These are phyloP conservation scores for Peromyscus aztecus DNA, from an alignment of 2,797 vertebrate species.

Conservation along the genomic window DNA sequence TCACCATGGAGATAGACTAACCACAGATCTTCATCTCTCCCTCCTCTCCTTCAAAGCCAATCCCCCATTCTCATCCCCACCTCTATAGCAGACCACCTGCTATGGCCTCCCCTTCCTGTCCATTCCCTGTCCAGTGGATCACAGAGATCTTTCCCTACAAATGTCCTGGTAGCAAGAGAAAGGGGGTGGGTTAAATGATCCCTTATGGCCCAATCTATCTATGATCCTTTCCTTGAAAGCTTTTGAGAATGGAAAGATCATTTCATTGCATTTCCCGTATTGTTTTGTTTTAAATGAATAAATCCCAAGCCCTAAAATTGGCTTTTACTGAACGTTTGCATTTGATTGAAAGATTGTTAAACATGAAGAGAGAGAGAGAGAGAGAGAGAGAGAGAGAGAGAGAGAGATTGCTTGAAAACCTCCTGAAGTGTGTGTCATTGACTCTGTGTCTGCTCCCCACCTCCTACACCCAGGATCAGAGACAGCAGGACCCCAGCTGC, in stretches of 20 bases:
- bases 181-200: conserved; percentile 78
- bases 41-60: neutral
- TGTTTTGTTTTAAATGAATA: conserved; percentile 76
- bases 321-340: conserved; percentile 88
- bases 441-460: too few species aligned
- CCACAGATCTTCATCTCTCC: neutral
- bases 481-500: too few species aligned
- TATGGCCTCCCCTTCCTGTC: neutral
- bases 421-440: too few species aligned
- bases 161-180: conserved; percentile 71
- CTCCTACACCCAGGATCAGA: too few species aligned
- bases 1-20: neutral
- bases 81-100: neutral
- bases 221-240: conserved; percentile 86
- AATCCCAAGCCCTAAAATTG: conserved; percentile 85
- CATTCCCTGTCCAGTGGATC: neutral
- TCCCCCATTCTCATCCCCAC: neutral
- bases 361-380: conserved; percentile 72
- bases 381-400: too few species aligned
- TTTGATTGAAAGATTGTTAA: conserved; percentile 89
- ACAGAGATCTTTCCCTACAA: neutral
- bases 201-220: conserved; percentile 79
- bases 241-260: conserved; percentile 55
- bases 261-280: conserved; percentile 81
- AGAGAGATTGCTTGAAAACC: too few species aligned